Evolutionary conservation across 53 echinoderm and acorn worm genomes (phyloP).

Genomic region (Holothuria leucospilota): DNA sequence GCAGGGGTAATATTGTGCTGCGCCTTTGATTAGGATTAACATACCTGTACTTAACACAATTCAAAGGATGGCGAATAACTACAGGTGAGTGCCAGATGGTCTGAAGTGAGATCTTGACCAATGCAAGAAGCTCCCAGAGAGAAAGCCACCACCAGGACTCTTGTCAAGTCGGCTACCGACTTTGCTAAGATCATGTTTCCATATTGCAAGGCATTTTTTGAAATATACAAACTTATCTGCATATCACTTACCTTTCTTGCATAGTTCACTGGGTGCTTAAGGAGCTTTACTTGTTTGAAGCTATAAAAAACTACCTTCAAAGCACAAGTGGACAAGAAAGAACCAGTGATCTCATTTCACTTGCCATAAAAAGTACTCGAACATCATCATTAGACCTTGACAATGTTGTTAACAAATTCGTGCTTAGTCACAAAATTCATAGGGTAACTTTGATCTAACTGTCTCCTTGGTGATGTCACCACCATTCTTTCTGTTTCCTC

Average conservation of each 20-base stretch:
- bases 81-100: conserved; percentile 28
- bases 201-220: conserved; percentile 19
- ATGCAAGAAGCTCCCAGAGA: conserved; percentile 12
- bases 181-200: conserved; percentile 50
- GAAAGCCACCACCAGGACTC: neutral
- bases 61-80: conserved; percentile 32
- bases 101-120: neutral
- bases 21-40: too few species aligned
- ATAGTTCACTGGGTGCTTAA: conserved; percentile 24
- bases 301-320: conserved; percentile 35
- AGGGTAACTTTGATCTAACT: neutral
- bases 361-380: conserved; percentile 15
- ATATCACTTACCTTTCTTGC: conserved; percentile 32
- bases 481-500: too few species aligned
- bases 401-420: neutral
- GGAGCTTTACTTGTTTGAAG: conserved; percentile 34
- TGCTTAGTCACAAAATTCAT: neutral
- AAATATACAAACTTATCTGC: conserved; percentile 11
- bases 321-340: conserved; percentile 44
- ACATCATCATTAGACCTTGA: conserved; percentile 14
- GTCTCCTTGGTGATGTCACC: too few species aligned
- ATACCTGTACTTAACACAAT: conserved; percentile 44
- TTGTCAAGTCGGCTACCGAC: conserved; percentile 8
- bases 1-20: too few species aligned
- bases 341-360: conserved; percentile 30